These are phyloP conservation scores for Petrocephalus schoutedeni DNA, from an alignment of 2,797 vertebrate genomes.

Conservation along the genomic window DNA sequence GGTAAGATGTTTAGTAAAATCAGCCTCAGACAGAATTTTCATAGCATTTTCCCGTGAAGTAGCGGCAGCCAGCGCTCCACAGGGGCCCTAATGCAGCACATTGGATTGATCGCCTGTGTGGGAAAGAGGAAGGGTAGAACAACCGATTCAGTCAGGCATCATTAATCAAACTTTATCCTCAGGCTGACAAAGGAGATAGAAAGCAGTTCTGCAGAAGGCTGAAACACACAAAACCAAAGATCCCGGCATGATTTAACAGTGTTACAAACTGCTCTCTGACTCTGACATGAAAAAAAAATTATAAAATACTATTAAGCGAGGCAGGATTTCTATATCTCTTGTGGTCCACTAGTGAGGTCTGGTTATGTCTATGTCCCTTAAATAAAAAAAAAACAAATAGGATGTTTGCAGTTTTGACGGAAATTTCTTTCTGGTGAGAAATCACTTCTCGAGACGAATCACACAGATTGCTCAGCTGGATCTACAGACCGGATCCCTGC, in stretches of 20 bases:
- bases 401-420: background rate
- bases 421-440: slow-evolving; percentile 1
- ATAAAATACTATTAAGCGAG: background rate
- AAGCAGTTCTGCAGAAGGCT: slow-evolving; percentile 9
- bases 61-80: background rate
- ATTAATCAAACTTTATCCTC: slow-evolving; percentile 20
- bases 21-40: slow-evolving; percentile 4
- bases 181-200: background rate
- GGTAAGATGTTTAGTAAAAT: slow-evolving; percentile 20
- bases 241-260: slow-evolving; percentile 2
- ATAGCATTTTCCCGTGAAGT: slow-evolving; percentile 13
- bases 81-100: background rate
- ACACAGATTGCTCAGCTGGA: background rate
- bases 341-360: background rate
- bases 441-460: background rate
- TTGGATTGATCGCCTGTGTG: background rate
- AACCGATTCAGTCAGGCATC: slow-evolving; percentile 18
- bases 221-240: slow-evolving; percentile 8
- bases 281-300: background rate
- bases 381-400: background rate
- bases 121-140: background rate
- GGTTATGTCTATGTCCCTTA: background rate
- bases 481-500: background rate
- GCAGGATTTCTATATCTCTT: background rate
- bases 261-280: background rate